These are phyloP conservation scores for Epistrophe eligans DNA, from an alignment of 2,888 invertebrate genomes.

Conservation along the genomic window DNA sequence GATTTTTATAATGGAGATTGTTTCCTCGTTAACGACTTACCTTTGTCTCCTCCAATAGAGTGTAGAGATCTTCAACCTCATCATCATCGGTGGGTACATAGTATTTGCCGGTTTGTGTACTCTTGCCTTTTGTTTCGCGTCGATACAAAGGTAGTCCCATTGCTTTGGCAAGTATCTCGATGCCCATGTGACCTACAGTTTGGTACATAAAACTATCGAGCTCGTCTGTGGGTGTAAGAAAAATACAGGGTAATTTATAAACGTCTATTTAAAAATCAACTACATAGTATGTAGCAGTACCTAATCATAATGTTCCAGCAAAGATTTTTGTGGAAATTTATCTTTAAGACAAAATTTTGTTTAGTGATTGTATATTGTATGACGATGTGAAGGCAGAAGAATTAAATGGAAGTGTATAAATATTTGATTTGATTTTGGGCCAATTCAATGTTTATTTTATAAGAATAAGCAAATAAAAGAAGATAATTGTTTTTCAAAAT, in stretches of 20 bases:
- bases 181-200: constrained; percentile 98
- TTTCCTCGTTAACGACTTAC: constrained; percentile 77
- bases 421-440: constrained; percentile 50
- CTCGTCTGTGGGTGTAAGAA: constrained; percentile 87
- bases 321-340: constrained; percentile 4
- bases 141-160: constrained; percentile 96
- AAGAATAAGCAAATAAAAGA: neutral
- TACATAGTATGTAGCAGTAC: neutral
- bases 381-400: neutral
- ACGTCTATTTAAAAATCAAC: constrained; percentile 33
- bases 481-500: neutral
- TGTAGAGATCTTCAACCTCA: constrained; percentile 98
- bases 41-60: constrained; percentile 87
- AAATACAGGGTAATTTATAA: neutral
- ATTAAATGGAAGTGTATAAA: constrained; percentile 18
- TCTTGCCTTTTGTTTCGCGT: constrained; percentile 92
- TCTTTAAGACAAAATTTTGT: constrained; percentile 9
- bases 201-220: constrained; percentile 99
- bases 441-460: constrained; percentile 28
- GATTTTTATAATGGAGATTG: neutral
- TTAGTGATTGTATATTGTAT: neutral
- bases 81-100: constrained; percentile 93
- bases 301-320: neutral
- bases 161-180: constrained; percentile 95
- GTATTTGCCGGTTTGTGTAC: constrained; percentile 90